Conservation (phyloP, 2,888 invertebrate genomes). For the Yponomeuta plumbellus region DNA sequence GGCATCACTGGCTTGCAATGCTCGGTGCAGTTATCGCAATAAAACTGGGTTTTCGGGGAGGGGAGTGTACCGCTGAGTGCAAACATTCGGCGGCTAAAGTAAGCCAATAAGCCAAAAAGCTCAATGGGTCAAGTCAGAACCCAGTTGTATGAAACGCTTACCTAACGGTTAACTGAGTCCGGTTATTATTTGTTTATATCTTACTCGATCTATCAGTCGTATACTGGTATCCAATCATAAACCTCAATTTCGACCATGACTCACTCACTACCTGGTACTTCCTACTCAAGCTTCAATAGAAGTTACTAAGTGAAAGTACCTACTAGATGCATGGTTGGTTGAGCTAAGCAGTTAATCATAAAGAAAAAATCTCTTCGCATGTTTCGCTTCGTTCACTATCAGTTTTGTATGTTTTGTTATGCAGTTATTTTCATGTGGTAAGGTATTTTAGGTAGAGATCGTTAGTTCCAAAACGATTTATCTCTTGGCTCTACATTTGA, state of each 20-base stretch:
- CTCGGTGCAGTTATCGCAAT: neutral
- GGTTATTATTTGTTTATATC: constrained; percentile 39
- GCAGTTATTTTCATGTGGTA: neutral
- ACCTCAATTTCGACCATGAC: neutral
- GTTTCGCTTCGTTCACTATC: neutral
- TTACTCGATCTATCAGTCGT: neutral
- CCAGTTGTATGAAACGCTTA: constrained; percentile 35
- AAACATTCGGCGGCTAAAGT: constrained; percentile 33
- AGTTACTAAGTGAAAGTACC: neutral
- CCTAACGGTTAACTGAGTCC: constrained; percentile 59
- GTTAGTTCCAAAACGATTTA: neutral
- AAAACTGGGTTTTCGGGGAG: neutral
- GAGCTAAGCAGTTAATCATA: neutral
- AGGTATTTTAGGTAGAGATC: neutral
- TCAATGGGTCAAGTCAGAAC: constrained; percentile 55
- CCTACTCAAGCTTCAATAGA: neutral
- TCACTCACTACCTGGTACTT: neutral
- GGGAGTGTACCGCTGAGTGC: constrained; percentile 29
- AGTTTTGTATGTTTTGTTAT: neutral
- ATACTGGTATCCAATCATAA: neutral
- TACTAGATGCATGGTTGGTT: neutral
- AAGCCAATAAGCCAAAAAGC: constrained; percentile 33
- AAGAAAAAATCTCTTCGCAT: neutral
- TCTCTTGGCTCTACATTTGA: neutral
- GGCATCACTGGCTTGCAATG: neutral